Evolutionary conservation across 2,888 invertebrate genomes (phyloP), one percentile per base, ranked within the genome.

Genomic region (Dysmachus trigonus): DNA sequence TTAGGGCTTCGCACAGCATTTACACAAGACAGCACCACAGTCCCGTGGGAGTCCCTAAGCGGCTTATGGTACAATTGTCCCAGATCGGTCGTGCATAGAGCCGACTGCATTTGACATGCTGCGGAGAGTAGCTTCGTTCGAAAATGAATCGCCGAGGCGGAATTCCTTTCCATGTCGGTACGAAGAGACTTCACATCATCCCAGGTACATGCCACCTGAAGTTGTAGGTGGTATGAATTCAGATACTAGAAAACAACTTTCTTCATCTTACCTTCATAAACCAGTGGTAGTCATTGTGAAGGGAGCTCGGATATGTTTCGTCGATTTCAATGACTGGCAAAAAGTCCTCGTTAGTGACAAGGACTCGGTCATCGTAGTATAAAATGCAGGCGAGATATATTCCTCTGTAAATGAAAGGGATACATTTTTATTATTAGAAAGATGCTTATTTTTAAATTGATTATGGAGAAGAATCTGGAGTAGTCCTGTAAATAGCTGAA

Each of bases 291-390:
- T 99, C 99, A 87, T 95, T 95, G 91, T 98, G 96, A 88, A 98
- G 95, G 88, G 97, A 96, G 89, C 96, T 96, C 73, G 98, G 97
- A 91, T 97, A 98, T 41, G 97, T 97, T 92, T 99, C 99, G 91
- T 99, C 99, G 81, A 99, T 97, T 93, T 99, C 98, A 89, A 99
- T 96, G 87, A 98, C 97, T 0, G 99, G 99, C 87, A 99, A 93
- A 92, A 97, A 98, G 91, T 99, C 99, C 92, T 99, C 99, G 89
- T 98, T 98, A 47, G 99, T 99, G 86, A 98, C 97, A 89, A 99
- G 93, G 81, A 99, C 96, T 91, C 97, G 97, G 91, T 99, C 98
- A 90, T 99, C 99, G 91, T 97, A 96, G 93, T 98, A 98, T 53
- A 99, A 93, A 87, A 99, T 95, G 90, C 98, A 97, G 0, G 98